phyloP scores from a whole-genome alignment of 2,797 vertebrate species.

The Chelonia mydas region DNA sequence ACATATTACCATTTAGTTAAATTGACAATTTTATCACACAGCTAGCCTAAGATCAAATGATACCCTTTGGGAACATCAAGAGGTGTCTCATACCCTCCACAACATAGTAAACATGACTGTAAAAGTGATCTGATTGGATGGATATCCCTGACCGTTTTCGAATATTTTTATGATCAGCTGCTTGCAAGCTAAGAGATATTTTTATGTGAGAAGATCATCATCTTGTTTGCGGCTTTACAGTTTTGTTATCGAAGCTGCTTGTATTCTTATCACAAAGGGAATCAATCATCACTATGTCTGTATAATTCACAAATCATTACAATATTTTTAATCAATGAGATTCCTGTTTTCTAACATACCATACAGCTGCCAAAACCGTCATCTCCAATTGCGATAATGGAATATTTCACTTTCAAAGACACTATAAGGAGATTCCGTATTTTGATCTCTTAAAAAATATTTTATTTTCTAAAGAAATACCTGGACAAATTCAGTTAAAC shows the following conservation, averaged over 20 bases:
- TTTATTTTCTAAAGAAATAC: constrained; percentile 44
- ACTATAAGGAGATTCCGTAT: not conserved
- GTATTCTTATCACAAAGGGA: not conserved
- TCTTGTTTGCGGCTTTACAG: not conserved
- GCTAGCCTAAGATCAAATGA: not conserved
- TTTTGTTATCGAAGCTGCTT: not conserved
- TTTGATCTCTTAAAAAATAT: not conserved
- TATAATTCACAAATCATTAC: constrained; percentile 14
- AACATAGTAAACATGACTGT: not conserved
- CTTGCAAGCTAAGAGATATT: not conserved
- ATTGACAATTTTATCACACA: not conserved
- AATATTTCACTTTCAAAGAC: constrained; percentile 23
- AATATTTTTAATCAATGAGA: not conserved
- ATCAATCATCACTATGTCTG: not conserved
- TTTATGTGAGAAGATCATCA: not conserved
- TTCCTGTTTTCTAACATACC: constrained; percentile 7
- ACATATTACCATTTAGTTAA: not conserved
- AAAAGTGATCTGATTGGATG: not conserved
- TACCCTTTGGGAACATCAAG: not conserved
- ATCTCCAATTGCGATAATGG: not conserved
- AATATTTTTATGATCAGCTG: not conserved
- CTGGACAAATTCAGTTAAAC: not conserved
- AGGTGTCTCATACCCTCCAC: not conserved
- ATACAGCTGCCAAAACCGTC: not conserved
- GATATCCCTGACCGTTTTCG: not conserved